Base-by-base conservation (phyloP, 2,888 invertebrate species). In the Pollenia labialis region DNA sequence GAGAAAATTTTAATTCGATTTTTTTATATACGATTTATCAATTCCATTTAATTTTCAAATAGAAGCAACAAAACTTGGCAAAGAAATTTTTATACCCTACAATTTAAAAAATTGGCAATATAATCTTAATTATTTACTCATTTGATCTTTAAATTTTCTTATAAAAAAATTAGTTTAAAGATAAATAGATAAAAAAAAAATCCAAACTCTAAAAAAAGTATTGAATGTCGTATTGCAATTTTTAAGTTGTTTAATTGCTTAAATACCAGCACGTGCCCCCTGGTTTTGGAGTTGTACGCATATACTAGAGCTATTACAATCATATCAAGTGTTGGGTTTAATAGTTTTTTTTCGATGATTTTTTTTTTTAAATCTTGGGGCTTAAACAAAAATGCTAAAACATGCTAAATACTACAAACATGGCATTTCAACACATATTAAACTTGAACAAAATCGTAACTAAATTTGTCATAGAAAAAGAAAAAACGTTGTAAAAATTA, bases 241-340 rank as follows among this genome's bases (percentile, higher is more conserved):
- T 84, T 50, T 23, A 84, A 79, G 72, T 82, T 74, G 85, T 75
- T 74, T 64, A 69, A 82, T 86, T 86, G 82, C 79, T 72, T 72
- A 81, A 87, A 87, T 87, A 54, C 81, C 84, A 68, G 76, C 87
- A 87, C 87, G 87, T 87, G 87, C 81, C 69, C 52, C 46, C 40
- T 54, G 6, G 32, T 32, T 32, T 32, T 32, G 32, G 32, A 6
- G 42, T 64, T 40, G 62, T 62, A 40, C 72, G 12, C 42, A 46
- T 32, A 18, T 11, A 44, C 16, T 42, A 46, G 14, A 56, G 14
- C 12, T 64, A 64, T 52, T 52, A 54, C 32, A 54, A 64, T 44
- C 52, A 66, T 66, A 56, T 46, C 23, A 66, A 56, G 32, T 66
- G 16, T 16, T 6, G 52, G 81, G 62, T 62, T 12, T 42, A 42